phyloP scores from a whole-genome alignment of 2,797 vertebrate species.

The Spondyliosoma cantharus region DNA sequence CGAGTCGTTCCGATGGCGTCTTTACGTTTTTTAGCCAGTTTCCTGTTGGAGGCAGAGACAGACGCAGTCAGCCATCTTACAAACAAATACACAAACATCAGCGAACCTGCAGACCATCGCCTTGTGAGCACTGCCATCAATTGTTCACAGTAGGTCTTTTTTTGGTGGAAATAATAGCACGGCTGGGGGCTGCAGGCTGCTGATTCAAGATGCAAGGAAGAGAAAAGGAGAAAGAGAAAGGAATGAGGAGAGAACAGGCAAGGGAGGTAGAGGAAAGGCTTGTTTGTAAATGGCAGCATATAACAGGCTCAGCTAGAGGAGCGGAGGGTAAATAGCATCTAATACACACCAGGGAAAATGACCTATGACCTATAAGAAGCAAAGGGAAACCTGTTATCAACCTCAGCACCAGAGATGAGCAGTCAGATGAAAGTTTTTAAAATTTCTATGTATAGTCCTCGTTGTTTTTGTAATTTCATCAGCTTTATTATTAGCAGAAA shows the following conservation, averaged over 20 bases:
- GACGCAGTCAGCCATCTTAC: conserved; percentile 45
- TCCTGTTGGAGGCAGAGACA: conserved; percentile 84
- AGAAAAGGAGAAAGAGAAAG: conserved; percentile 42
- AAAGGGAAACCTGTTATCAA: conserved; percentile 36
- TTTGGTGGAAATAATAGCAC: background rate
- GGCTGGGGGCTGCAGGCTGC: conserved; percentile 63
- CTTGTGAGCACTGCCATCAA: background rate
- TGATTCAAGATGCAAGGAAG: conserved; percentile 22
- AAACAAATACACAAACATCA: conserved; percentile 28
- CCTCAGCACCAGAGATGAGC: conserved; percentile 34
- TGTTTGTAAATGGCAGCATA: conserved; percentile 55
- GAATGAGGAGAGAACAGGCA: conserved; percentile 68
- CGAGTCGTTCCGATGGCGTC: conserved; percentile 95
- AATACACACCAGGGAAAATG: conserved; percentile 49
- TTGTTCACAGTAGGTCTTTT: background rate
- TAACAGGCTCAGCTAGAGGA: conserved; percentile 60
- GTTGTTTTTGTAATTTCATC: background rate
- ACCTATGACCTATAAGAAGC: conserved; percentile 42
- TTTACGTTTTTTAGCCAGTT: conserved; percentile 98
- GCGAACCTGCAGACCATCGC: conserved; percentile 61
- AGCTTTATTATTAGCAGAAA: background rate
- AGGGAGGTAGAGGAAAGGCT: conserved; percentile 62
- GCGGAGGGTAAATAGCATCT: conserved; percentile 50
- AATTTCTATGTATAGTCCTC: background rate
- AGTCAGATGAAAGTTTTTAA: conserved; percentile 65